Percentiles rank a stretch among this genome's conserved stretches.
Evolutionary conservation across 2,113 vertebrate genomes (phyloP).

Genomic region (Corythaixoides concolor): DNA sequence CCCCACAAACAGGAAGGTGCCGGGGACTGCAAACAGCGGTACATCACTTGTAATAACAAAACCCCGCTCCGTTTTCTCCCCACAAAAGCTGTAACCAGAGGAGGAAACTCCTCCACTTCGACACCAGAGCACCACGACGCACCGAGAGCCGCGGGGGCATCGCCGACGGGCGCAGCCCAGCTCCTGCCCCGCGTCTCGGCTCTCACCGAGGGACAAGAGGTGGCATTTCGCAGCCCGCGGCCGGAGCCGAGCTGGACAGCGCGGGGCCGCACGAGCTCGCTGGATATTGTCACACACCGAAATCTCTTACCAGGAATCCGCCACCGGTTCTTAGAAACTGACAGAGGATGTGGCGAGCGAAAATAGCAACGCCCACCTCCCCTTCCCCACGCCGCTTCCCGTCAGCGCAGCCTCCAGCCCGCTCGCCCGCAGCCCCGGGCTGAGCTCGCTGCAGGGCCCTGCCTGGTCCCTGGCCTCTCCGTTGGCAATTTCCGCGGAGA

Average conservation of each 20-base stretch:
- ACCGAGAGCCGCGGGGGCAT: not conserved
- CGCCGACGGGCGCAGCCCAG: not conserved
- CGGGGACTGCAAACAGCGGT: not conserved
- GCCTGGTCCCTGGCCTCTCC: rapidly evolving
- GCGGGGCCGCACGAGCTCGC: not conserved
- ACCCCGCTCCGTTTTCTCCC: not conserved
- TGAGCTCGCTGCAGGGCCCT: not conserved
- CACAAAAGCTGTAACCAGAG: not conserved
- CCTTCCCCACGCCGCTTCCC: not conserved
- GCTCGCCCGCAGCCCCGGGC: not conserved
- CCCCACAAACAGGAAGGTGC: not conserved
- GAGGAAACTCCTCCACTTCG: not conserved
- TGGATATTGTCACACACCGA: not conserved
- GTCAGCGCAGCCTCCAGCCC: not conserved
- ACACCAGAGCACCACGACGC: not conserved
- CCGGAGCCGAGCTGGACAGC: not conserved
- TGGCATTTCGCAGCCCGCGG: not conserved
- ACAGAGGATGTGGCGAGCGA: conserved; percentile 81
- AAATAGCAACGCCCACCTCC: conserved; percentile 64
- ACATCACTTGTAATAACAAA: rapidly evolving
- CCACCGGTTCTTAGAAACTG: conserved; percentile 77
- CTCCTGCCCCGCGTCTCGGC: rapidly evolving
- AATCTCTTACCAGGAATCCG: conserved; percentile 73
- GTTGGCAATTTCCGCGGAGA: rapidly evolving
- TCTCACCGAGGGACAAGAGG: not conserved